Percentiles rank a stretch among this genome's conserved stretches.
Conservation (phyloP, 1,140 invertebrate species). For the Drosophila trapezifrons region DNA sequence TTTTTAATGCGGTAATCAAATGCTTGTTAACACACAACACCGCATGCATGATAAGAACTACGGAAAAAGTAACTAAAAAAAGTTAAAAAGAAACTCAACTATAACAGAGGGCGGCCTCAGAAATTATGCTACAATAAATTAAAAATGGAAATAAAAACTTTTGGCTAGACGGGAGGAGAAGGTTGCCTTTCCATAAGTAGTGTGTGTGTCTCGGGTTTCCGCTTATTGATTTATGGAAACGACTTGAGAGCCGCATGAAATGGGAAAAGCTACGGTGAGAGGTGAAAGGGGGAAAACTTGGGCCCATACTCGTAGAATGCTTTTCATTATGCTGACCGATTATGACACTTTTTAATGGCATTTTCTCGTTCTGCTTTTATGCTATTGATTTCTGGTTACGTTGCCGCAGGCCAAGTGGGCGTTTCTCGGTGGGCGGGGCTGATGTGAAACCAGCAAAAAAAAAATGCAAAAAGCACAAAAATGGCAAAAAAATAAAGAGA, state of each 20-base stretch:
- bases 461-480: conserved; percentile 28
- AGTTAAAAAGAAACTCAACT: conserved; percentile 5
- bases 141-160: conserved; percentile 11
- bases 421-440: neutral
- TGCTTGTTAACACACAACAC: conserved; percentile 72
- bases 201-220: conserved; percentile 56
- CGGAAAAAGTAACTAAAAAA: conserved; percentile 42
- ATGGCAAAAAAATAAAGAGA: neutral
- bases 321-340: conserved; percentile 80
- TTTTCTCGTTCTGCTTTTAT: conserved; percentile 78
- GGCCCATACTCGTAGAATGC: conserved; percentile 27
- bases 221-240: conserved; percentile 74
- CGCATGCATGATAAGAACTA: conserved; percentile 64
- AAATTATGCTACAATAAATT: conserved; percentile 74
- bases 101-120: conserved; percentile 19
- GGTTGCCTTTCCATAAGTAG: neutral
- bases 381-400: conserved; percentile 79
- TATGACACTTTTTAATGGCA: conserved; percentile 80
- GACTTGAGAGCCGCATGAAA: conserved; percentile 29
- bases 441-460: conserved; percentile 4
- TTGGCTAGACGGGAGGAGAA: neutral
- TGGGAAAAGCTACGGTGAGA: neutral
- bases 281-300: neutral
- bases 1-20: conserved; percentile 79
- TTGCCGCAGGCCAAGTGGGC: conserved; percentile 18